Evolutionary conservation across 1,140 invertebrate species (phyloP).

Genomic region (Prorops nasuta): DNA sequence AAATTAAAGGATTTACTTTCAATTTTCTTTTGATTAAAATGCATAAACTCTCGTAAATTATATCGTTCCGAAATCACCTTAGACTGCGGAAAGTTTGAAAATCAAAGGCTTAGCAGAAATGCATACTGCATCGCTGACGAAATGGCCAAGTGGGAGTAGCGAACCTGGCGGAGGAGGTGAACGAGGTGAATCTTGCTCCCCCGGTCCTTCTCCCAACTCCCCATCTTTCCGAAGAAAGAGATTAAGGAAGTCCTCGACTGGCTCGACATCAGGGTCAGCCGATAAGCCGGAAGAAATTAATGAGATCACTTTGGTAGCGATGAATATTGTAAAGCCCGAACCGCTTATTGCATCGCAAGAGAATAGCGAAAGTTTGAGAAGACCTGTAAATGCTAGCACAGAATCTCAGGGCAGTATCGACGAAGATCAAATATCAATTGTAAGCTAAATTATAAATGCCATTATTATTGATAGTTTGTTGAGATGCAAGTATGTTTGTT

Average conservation of each 20-base stretch:
- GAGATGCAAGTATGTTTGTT: too few species aligned
- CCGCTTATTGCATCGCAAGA: conserved; percentile 46
- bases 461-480: too few species aligned
- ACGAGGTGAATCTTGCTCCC: conserved; percentile 48
- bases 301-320: conserved; percentile 55
- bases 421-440: conserved; percentile 54
- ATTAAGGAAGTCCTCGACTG: conserved; percentile 70
- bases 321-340: conserved; percentile 57
- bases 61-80: conserved; percentile 20
- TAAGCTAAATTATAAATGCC: conserved; percentile 34
- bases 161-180: conserved; percentile 38
- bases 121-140: conserved; percentile 69
- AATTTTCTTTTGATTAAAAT: too few species aligned
- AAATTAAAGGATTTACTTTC: conserved; percentile 7
- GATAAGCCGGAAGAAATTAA: conserved; percentile 58
- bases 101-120: conserved; percentile 85
- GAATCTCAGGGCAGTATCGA: conserved; percentile 57
- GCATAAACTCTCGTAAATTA: too few species aligned
- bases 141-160: conserved; percentile 60
- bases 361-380: conserved; percentile 34
- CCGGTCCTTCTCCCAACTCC: conserved; percentile 47
- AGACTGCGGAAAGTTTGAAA: conserved; percentile 83
- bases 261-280: conserved; percentile 63
- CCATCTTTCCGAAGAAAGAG: conserved; percentile 60
- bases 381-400: conserved; percentile 45